Conservation (phyloP, 2,888 invertebrate species). For the Esperia sulphurella region DNA sequence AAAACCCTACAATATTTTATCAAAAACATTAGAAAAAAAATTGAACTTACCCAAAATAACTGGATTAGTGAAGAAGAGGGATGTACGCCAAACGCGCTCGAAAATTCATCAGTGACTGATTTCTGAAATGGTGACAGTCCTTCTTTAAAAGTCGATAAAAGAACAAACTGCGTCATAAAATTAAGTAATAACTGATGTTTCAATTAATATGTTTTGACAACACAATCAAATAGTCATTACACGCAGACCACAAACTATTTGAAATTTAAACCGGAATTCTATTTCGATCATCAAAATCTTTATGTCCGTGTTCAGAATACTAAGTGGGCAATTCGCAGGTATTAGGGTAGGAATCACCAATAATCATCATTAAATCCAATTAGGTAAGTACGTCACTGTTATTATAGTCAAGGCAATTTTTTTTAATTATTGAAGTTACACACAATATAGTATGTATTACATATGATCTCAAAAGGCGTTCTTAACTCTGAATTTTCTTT, state of each 20-base stretch:
- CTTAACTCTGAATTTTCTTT: too few species aligned
- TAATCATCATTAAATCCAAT: too few species aligned
- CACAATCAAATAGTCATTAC: conserved; percentile 2
- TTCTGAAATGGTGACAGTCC: conserved; percentile 3
- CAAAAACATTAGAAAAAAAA: neutral
- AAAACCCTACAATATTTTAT: too few species aligned
- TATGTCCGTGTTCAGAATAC: too few species aligned
- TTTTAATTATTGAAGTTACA: too few species aligned
- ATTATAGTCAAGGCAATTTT: too few species aligned
- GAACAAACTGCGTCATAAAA: conserved; percentile 1
- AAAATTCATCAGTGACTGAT: conserved; percentile 2
- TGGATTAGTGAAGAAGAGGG: conserved; percentile 2
- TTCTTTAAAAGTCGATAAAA: conserved; percentile 2
- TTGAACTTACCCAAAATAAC: conserved; percentile 8
- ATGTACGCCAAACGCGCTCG: conserved; percentile 1
- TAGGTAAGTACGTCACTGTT: too few species aligned
- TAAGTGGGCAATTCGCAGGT: too few species aligned
- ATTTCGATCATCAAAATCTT: too few species aligned
- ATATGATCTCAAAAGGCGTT: too few species aligned
- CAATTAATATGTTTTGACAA: conserved; percentile 8
- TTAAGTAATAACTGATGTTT: neutral
- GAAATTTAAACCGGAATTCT: conserved; percentile 1
- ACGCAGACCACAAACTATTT: conserved; percentile 1
- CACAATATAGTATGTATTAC: too few species aligned
- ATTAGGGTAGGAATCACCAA: too few species aligned